Evolutionary conservation across 2,113 vertebrate species (phyloP).

Genomic region (Danionella cerebrum): DNA sequence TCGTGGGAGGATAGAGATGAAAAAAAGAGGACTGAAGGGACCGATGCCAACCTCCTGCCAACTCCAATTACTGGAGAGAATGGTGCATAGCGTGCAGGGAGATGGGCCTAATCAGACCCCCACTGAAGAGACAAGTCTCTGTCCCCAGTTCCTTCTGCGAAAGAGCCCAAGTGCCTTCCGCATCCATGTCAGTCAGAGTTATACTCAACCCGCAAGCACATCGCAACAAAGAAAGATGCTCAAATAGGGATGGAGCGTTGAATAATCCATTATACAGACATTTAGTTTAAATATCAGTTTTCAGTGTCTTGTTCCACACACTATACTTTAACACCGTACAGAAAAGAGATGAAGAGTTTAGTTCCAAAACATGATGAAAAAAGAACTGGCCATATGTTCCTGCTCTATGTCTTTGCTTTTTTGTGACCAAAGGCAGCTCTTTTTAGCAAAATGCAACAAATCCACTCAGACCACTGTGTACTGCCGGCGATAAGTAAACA

Average conservation of each 20-base stretch:
- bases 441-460: too few species aligned
- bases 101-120: constrained; percentile 61
- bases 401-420: too few species aligned
- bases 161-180: constrained; percentile 52
- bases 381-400: too few species aligned
- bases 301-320: too few species aligned
- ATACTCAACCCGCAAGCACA: constrained; percentile 48
- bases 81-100: constrained; percentile 54
- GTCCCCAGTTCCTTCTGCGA: constrained; percentile 46
- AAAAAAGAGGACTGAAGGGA: constrained; percentile 39
- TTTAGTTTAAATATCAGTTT: too few species aligned
- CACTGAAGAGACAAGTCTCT: constrained; percentile 56
- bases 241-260: constrained; percentile 24
- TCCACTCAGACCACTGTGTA: too few species aligned
- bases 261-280: not conserved
- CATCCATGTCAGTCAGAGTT: constrained; percentile 43
- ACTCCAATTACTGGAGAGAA: constrained; percentile 63
- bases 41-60: constrained; percentile 63
- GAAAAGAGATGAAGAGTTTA: too few species aligned
- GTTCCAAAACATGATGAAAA: too few species aligned
- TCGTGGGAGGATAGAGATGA: constrained; percentile 38
- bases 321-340: too few species aligned
- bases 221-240: constrained; percentile 48
- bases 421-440: too few species aligned
- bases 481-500: too few species aligned